A percentile compares a stretch with the other conserved stretches of the same genome.
Evolutionary conservation across 2,113 vertebrate genomes (phyloP).

Genomic region (Toxostoma redivivum): DNA sequence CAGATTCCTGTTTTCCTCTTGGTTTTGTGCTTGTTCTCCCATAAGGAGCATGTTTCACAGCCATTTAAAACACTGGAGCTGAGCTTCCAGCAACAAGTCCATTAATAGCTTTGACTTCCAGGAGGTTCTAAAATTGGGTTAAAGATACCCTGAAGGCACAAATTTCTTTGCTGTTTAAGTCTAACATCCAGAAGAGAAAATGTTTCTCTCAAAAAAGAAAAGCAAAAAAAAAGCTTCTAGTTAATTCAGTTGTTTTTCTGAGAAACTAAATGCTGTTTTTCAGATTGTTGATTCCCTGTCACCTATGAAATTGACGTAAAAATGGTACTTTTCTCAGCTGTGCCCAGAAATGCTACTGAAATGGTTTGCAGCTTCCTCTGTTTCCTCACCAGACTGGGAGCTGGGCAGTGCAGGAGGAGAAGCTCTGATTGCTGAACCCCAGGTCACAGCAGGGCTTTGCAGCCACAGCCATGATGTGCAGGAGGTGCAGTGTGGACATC

Average conservation of each 20-base stretch:
- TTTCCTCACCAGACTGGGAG: accelerated
- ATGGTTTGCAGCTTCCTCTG: not conserved
- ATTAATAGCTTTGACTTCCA: not conserved
- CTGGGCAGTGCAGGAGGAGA: not conserved
- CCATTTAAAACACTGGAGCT: not conserved
- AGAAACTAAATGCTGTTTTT: not conserved
- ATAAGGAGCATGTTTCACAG: not conserved
- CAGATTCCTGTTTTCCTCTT: not conserved
- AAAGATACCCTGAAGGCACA: conserved; percentile 5
- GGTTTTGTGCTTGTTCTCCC: not conserved
- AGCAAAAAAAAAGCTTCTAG: not conserved
- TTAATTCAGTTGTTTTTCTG: not conserved
- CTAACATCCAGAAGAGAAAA: not conserved
- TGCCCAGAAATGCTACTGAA: not conserved
- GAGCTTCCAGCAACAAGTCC: conserved; percentile 29
- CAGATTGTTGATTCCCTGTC: not conserved
- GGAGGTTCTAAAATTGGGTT: conserved; percentile 12
- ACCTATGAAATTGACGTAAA: not conserved
- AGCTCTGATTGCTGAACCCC: not conserved
- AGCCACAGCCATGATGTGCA: not conserved
- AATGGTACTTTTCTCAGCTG: not conserved
- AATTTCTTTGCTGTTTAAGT: not conserved
- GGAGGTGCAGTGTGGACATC: not conserved
- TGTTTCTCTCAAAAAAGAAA: not conserved
- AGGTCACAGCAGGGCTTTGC: not conserved